Evolutionary conservation across 2,113 vertebrate genomes (phyloP), one percentile per base, ranked within the genome.

Genomic region (Lasiurus borealis): DNA sequence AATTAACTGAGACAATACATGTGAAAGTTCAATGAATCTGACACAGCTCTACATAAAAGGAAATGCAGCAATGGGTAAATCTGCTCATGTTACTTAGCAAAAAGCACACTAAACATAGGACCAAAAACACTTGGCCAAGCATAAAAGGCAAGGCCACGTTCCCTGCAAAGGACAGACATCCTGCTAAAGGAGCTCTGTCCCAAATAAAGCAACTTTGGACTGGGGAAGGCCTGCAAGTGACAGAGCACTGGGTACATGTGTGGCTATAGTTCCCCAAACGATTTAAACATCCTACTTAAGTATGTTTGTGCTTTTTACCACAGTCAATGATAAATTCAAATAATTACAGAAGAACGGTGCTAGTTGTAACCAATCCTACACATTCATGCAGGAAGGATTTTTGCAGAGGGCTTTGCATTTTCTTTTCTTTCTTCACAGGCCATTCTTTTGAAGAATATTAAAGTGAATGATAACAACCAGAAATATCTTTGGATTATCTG

Each of bases 321-420:
- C 27, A 92, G 69, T 87, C 62, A 75, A 76, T 91, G 96, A 82
- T 66, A 93, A 75, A 94, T 84, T 85, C n/a, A 93, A 96, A 84
- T 31, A 77, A 69, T 29, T 76, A 29, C 0, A n/a, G 80, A 75
- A 96, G 84, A 86, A 68, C 66, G 48, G 19, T 76, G 40, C 40
- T 54, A 72, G 34, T 12, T 95, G 27, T 48, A 85, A 88, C 94
- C 36, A 86, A 69, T 83, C 86, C 14, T 73, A 62, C 44, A 52
- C 19, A 50, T 76, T 46, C 84, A 40, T n/a, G 29, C 31, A 87
- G 52, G 59, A 48, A 95, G 72, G 52, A 68, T 57, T 76, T 85
- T 62, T 62, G n/a, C 57, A 89, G n/a, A 54, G 72, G 27, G 27
- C 12, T 40, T 73, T 81, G 44, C 25, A 40, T 91, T 86, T 48